phyloP scores from a whole-genome alignment of 2,888 invertebrate species.

The Poecilus cupreus region DNA sequence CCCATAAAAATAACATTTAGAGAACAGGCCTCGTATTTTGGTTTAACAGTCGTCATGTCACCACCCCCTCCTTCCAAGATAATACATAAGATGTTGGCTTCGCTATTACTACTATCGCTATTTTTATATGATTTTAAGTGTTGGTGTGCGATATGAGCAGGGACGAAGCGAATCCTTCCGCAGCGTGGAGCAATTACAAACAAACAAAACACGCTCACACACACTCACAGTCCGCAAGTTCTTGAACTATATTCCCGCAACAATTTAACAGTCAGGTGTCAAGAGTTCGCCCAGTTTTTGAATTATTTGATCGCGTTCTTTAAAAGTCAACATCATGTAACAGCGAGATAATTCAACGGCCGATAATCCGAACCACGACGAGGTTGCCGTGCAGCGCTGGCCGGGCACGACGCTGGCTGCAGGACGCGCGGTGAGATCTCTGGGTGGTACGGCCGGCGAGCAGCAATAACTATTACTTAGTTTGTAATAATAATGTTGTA shows the following conservation, averaged over 20 bases:
- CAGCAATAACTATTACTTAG: conserved; percentile 67
- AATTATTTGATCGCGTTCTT: conserved; percentile 57
- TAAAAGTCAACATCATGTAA: conserved; percentile 59
- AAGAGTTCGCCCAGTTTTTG: conserved; percentile 46
- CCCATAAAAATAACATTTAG: too few species aligned
- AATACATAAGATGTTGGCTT: too few species aligned
- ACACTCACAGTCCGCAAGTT: neutral
- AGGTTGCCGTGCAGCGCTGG: conserved; percentile 64
- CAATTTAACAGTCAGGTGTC: conserved; percentile 41
- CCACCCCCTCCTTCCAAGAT: too few species aligned
- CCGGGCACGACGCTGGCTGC: conserved; percentile 63
- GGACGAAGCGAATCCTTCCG: neutral
- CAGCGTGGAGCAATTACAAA: neutral
- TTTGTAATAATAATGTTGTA: conserved; percentile 69
- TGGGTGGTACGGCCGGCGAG: conserved; percentile 65
- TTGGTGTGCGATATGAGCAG: neutral
- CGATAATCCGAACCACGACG: conserved; percentile 68
- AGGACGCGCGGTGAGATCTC: conserved; percentile 68
- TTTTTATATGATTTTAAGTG: too few species aligned
- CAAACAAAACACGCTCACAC: neutral
- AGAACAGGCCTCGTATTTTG: too few species aligned
- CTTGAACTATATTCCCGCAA: conserved; percentile 23
- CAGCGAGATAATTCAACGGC: conserved; percentile 66
- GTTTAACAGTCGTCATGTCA: too few species aligned
- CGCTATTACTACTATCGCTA: too few species aligned